Percentiles rank a stretch among this genome's conserved stretches.
Conservation (phyloP, 2,797 vertebrate species). For the Chrosomus eos region DNA sequence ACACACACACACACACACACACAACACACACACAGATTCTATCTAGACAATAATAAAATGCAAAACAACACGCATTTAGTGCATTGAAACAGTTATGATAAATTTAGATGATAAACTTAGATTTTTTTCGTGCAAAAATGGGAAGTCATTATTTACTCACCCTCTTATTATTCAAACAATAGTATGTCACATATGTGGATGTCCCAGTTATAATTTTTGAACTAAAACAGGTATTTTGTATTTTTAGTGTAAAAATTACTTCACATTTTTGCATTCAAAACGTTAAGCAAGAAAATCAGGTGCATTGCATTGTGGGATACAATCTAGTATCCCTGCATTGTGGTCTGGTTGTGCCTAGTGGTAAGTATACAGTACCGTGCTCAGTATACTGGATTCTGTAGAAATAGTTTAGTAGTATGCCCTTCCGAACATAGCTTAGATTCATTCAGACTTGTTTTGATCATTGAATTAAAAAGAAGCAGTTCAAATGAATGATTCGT, state of each 20-base stretch:
- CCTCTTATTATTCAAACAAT: neutral
- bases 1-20: slow-evolving; percentile 24
- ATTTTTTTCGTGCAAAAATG: neutral
- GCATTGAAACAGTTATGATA: neutral
- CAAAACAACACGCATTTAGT: neutral
- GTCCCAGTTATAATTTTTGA: neutral
- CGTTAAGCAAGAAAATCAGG: neutral
- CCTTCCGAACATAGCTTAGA: neutral
- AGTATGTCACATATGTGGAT: neutral
- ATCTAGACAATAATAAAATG: neutral
- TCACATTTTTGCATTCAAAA: neutral
- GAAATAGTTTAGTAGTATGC: neutral
- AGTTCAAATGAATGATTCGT: neutral
- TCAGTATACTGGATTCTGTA: neutral
- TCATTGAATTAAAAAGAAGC: neutral
- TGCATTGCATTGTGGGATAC: neutral
- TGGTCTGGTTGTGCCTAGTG: neutral
- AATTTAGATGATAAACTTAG: neutral
- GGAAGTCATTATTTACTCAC: neutral
- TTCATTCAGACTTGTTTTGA: neutral
- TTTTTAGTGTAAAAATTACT: neutral
- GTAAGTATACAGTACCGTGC: neutral
- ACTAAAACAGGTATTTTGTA: neutral
- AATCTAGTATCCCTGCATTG: neutral
- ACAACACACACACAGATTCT: too few relatives aligned